Evolutionary conservation across 92 coral and sea anemone species (phyloP).

Genomic region (Palythoa heliodiscus): DNA sequence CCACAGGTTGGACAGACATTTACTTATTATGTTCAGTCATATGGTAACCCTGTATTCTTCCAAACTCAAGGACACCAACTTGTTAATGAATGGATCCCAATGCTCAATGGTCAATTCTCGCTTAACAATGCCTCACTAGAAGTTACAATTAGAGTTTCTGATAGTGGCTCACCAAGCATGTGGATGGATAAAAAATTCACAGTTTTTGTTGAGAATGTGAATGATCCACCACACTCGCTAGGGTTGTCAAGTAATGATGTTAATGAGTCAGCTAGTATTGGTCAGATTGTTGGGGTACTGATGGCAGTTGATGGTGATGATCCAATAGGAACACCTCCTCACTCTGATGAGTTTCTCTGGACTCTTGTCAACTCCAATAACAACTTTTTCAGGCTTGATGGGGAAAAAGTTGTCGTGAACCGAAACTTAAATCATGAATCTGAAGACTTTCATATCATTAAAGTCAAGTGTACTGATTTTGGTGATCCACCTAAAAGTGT

Average conservation of each 20-base stretch:
- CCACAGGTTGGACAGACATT: constrained; percentile 72
- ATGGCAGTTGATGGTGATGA: constrained; percentile 86
- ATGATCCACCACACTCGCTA: constrained; percentile 89
- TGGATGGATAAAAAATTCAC: constrained; percentile 63
- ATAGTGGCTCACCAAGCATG: constrained; percentile 82
- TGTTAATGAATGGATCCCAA: constrained; percentile 75
- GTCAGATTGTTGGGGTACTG: constrained; percentile 67
- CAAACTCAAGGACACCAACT: constrained; percentile 61
- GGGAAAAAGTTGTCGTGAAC: constrained; percentile 63
- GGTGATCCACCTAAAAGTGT: constrained; percentile 70
- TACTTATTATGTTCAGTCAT: constrained; percentile 60
- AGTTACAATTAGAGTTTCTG: constrained; percentile 67
- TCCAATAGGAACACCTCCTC: constrained; percentile 59
- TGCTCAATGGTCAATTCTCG: constrained; percentile 68
- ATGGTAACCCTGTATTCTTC: constrained; percentile 47
- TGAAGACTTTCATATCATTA: constrained; percentile 63
- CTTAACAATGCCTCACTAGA: constrained; percentile 43
- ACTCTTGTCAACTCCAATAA: constrained; percentile 52
- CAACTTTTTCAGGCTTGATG: constrained; percentile 65
- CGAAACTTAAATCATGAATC: constrained; percentile 68
- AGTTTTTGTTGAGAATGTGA: constrained; percentile 65
- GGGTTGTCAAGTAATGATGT: constrained; percentile 63
- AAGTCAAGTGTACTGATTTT: constrained; percentile 75
- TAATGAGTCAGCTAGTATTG: constrained; percentile 72
- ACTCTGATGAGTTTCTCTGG: constrained; percentile 73